These are phyloP conservation scores for Phyllotreta cruciferae DNA, from an alignment of 2,888 invertebrate species.

Conservation along the genomic window DNA sequence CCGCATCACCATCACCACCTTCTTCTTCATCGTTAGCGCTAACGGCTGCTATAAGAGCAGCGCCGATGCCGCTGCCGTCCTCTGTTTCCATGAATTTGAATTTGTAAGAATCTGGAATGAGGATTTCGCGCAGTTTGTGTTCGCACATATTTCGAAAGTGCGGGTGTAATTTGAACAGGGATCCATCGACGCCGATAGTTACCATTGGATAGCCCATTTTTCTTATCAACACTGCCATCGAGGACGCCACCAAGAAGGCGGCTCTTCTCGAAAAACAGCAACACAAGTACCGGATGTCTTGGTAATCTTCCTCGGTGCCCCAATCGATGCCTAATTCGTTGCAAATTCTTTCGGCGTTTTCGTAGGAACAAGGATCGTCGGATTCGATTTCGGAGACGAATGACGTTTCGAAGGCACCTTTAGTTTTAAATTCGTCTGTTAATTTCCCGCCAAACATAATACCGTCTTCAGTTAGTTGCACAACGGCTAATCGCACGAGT, in stretches of 20 bases:
- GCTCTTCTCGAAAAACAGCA: slow-evolving; percentile 92
- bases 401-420: slow-evolving; percentile 64
- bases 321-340: slow-evolving; percentile 79
- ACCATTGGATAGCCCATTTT: slow-evolving; percentile 88
- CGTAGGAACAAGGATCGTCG: slow-evolving; percentile 80
- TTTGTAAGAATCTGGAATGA: slow-evolving; percentile 62
- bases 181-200: slow-evolving; percentile 96
- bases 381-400: slow-evolving; percentile 53
- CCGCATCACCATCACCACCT: slow-evolving; percentile 2
- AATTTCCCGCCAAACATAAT: slow-evolving; percentile 85
- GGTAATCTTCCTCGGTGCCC: slow-evolving; percentile 90
- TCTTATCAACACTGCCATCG: slow-evolving; percentile 87
- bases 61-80: slow-evolving; percentile 96
- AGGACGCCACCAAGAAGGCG: slow-evolving; percentile 91
- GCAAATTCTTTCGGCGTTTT: slow-evolving; percentile 80
- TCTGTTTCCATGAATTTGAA: slow-evolving; percentile 94
- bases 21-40: slow-evolving; percentile 58
- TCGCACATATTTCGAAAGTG: slow-evolving; percentile 69
- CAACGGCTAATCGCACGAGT: slow-evolving; percentile 84
- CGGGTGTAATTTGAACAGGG: slow-evolving; percentile 96
- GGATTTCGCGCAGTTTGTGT: slow-evolving; percentile 39
- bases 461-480: slow-evolving; percentile 80
- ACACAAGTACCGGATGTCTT: slow-evolving; percentile 91
- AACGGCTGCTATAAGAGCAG: slow-evolving; percentile 95
- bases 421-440: slow-evolving; percentile 78